Evolutionary conservation across 2,888 invertebrate species (phyloP).

Genomic region (Cryptocheilus praepositus): DNA sequence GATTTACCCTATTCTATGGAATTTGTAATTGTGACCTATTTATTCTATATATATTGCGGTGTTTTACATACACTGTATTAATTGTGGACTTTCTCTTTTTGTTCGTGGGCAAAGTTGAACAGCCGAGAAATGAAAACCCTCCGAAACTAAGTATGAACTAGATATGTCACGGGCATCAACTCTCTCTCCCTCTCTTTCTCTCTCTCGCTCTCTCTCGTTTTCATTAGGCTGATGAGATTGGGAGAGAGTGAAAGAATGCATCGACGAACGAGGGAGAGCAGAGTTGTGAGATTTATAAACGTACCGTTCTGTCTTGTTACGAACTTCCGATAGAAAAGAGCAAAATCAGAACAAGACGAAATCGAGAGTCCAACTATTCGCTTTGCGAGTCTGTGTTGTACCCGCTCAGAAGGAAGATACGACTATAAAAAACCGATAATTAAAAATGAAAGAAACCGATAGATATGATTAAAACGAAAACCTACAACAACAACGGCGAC

Average conservation of each 20-base stretch:
- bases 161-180: too few relatives aligned
- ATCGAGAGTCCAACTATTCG: too few relatives aligned
- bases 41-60: neutral
- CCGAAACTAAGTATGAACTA: too few relatives aligned
- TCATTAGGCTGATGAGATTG: neutral
- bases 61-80: neutral
- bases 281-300: neutral
- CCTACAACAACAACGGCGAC: slow-evolving; percentile 46
- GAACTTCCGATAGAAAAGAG: slow-evolving; percentile 17
- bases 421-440: slow-evolving; percentile 10
- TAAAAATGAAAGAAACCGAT: slow-evolving; percentile 10
- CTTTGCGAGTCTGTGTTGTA: too few relatives aligned
- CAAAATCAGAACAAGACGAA: too few relatives aligned
- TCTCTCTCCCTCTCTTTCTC: slow-evolving; percentile 3
- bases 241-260: neutral
- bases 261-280: neutral
- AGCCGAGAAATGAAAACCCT: too few relatives aligned
- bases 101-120: neutral
- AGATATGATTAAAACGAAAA: slow-evolving; percentile 14
- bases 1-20: slow-evolving; percentile 3
- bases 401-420: slow-evolving; percentile 19
- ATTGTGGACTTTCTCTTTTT: slow-evolving; percentile 5
- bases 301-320: too few relatives aligned
- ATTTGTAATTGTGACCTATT: slow-evolving; percentile 1
- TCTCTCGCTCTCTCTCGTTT: neutral